phyloP scores from a whole-genome alignment of 2,113 vertebrate species.

The Porphyrio hochstetteri region DNA sequence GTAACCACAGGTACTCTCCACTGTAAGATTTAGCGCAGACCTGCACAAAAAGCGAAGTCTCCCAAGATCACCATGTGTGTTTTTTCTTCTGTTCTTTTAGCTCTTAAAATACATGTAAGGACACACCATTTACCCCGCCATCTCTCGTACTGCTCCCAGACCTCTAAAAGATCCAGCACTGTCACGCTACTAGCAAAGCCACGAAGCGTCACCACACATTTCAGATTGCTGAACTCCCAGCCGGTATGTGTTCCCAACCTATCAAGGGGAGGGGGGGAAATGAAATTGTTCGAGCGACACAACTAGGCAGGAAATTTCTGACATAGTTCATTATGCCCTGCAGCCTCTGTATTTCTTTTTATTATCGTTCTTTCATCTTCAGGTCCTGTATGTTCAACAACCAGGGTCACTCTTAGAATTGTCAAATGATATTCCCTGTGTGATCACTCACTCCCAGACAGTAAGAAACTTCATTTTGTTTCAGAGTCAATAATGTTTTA shows the following conservation, averaged over 20 bases:
- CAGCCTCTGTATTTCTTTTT: conserved; percentile 57
- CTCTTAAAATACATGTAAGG: background rate
- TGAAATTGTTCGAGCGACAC: background rate
- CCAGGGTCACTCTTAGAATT: conserved; percentile 34
- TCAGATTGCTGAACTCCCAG: background rate
- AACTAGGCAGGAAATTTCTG: conserved; percentile 52
- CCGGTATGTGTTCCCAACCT: background rate
- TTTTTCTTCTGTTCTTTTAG: background rate
- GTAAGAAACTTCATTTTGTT: conserved; percentile 52
- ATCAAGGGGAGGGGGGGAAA: background rate
- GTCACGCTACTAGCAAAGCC: background rate
- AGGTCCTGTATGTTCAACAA: conserved; percentile 13
- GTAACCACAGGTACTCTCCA: background rate
- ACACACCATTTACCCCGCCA: background rate
- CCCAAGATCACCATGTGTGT: background rate
- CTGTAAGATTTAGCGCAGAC: background rate
- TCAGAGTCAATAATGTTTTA: conserved; percentile 55
- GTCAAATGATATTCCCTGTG: conserved; percentile 15
- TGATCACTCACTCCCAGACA: conserved; percentile 31
- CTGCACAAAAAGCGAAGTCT: background rate
- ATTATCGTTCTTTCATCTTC: conserved; percentile 43
- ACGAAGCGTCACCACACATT: background rate
- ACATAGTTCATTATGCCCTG: conserved; percentile 55
- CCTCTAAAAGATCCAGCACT: background rate
- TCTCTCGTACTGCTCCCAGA: background rate